Conservation (phyloP, 1,140 invertebrate species). For the Apis laboriosa region DNA sequence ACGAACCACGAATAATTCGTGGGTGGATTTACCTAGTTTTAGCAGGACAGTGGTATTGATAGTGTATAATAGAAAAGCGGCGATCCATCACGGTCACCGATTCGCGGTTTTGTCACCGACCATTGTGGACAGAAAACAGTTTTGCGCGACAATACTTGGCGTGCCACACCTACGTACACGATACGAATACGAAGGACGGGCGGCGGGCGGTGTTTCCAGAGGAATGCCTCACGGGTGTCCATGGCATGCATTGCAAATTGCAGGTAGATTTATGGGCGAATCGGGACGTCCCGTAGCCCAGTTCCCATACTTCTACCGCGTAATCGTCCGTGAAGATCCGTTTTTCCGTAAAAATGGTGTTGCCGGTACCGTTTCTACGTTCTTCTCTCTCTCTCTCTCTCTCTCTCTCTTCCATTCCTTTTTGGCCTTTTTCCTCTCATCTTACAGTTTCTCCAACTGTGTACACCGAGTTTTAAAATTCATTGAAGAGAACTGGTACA, state of each 20-base stretch:
- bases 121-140: constrained; percentile 44
- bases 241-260: constrained; percentile 50
- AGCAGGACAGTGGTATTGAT: neutral
- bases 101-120: constrained; percentile 42
- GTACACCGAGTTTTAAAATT: neutral
- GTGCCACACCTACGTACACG: constrained; percentile 37
- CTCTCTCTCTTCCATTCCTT: too few relatives aligned
- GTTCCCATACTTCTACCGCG: constrained; percentile 43
- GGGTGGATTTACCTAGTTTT: neutral
- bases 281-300: constrained; percentile 44
- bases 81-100: constrained; percentile 42
- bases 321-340: constrained; percentile 47
- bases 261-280: constrained; percentile 49
- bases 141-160: constrained; percentile 46
- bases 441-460: too few relatives aligned
- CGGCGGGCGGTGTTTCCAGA: constrained; percentile 21
- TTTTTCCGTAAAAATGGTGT: constrained; percentile 32
- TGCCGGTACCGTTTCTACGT: neutral
- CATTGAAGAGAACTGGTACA: neutral
- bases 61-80: constrained; percentile 15
- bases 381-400: neutral
- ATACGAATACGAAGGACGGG: constrained; percentile 13
- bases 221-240: constrained; percentile 42
- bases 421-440: neutral
- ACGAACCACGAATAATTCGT: neutral